phyloP scores from a whole-genome alignment of 2,888 invertebrate species.

The Thecocarcelia acutangulata region DNA sequence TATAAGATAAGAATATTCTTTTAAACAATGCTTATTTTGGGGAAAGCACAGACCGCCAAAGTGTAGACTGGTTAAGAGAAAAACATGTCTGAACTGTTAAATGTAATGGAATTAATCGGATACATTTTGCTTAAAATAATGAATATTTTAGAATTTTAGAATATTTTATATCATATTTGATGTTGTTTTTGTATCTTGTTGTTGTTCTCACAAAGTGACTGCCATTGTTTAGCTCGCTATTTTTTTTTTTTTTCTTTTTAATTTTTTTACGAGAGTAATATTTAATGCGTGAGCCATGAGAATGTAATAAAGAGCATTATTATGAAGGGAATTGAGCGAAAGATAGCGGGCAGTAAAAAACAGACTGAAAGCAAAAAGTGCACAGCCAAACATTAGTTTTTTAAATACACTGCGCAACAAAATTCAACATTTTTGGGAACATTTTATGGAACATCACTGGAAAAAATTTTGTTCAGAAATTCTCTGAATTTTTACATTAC shows the following conservation, averaged over 20 bases:
- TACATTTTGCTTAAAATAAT: conserved; percentile 35
- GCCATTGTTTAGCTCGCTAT: not conserved
- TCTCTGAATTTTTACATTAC: too few relatives aligned
- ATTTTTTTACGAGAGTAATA: too few relatives aligned
- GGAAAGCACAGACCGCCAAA: not conserved
- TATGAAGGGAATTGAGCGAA: too few relatives aligned
- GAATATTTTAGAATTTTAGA: conserved; percentile 15
- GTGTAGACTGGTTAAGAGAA: not conserved
- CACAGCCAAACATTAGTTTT: too few relatives aligned
- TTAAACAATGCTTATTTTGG: conserved; percentile 1
- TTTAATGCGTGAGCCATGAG: too few relatives aligned
- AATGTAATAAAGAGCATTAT: too few relatives aligned
- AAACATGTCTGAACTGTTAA: conserved; percentile 73
- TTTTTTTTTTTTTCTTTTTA: not conserved
- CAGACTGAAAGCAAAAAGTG: too few relatives aligned
- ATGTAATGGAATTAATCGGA: conserved; percentile 79
- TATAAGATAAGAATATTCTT: conserved; percentile 73
- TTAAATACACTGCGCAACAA: too few relatives aligned
- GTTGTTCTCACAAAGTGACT: not conserved
- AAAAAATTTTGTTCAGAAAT: too few relatives aligned
- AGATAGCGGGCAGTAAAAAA: too few relatives aligned
- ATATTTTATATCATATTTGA: conserved; percentile 21
- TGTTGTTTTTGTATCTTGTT: conserved; percentile 21
- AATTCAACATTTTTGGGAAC: too few relatives aligned
- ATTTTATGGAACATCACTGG: too few relatives aligned